Evolutionary conservation across 2,797 vertebrate genomes (phyloP).

Genomic region (Sebastes matsubarae): DNA sequence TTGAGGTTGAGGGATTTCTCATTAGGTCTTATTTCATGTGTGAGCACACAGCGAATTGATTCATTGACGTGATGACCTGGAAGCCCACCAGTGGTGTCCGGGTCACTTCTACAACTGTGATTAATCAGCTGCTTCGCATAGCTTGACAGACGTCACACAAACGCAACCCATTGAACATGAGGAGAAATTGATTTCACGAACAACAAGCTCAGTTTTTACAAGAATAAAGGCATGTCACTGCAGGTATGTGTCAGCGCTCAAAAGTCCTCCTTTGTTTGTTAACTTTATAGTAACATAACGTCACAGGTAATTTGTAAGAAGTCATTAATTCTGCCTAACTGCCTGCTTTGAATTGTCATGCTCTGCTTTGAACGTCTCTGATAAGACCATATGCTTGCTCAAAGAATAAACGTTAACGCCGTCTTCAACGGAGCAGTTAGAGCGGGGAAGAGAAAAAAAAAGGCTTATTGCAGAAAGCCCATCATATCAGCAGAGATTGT

Average conservation of each 20-base stretch:
- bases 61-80: conserved; percentile 68
- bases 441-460: background rate
- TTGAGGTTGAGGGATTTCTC: conserved; percentile 62
- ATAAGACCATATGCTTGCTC: conserved; percentile 50
- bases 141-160: conserved; percentile 27
- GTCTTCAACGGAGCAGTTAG: conserved; percentile 47
- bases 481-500: conserved; percentile 67
- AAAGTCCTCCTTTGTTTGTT: conserved; percentile 14
- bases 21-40: conserved; percentile 71
- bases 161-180: background rate
- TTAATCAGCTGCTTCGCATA: conserved; percentile 53
- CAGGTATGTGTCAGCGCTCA: background rate
- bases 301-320: conserved; percentile 37
- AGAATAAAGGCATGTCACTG: background rate
- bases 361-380: conserved; percentile 34
- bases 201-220: conserved; percentile 10
- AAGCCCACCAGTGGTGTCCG: conserved; percentile 50
- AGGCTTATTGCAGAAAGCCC: conserved; percentile 42
- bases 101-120: conserved; percentile 59
- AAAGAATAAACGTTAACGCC: conserved; percentile 55
- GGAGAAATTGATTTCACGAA: background rate
- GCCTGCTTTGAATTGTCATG: conserved; percentile 44
- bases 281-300: conserved; percentile 7
- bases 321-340: conserved; percentile 46
- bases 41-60: conserved; percentile 69